phyloP scores from a whole-genome alignment of 37 sponge, comb jelly and placozoan genomes.

The Diacarnus erythraeanus region DNA sequence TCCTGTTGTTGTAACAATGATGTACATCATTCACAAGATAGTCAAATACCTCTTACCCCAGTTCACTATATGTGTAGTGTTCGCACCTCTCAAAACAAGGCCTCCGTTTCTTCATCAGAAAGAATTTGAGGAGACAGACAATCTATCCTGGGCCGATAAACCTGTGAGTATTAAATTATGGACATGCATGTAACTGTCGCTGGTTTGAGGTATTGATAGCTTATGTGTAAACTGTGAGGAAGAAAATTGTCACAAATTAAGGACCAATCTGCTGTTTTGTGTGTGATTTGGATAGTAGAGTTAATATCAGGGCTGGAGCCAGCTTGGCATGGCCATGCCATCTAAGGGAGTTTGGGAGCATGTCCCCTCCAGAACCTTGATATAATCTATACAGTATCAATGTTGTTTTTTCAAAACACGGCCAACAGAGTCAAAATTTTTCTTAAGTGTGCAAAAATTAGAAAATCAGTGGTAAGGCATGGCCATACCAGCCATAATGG shows the following conservation, averaged over 20 bases:
- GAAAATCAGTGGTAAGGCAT: no score
- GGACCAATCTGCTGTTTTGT: no score
- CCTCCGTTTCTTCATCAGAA: not conserved
- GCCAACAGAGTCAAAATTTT: no score
- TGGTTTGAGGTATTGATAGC: not conserved
- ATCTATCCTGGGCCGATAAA: slow-evolving; percentile 38
- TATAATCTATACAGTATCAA: no score
- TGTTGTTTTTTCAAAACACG: no score
- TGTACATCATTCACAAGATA: slow-evolving; percentile 37
- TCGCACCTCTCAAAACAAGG: slow-evolving; percentile 31
- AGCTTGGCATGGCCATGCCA: no score
- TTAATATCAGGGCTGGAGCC: no score
- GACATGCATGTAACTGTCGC: not conserved
- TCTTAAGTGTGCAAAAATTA: no score
- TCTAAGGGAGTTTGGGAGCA: no score
- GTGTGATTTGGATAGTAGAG: no score
- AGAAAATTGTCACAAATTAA: not conserved
- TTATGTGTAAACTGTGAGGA: not conserved
- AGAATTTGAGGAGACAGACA: slow-evolving; percentile 21
- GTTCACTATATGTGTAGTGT: slow-evolving; percentile 37
- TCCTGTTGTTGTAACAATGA: not conserved
- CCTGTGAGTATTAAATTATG: slow-evolving; percentile 22
- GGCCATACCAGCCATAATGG: no score
- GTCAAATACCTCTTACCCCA: slow-evolving; percentile 48
- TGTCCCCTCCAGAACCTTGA: no score